A percentile compares a stretch with the other conserved stretches of the same genome.
Evolutionary conservation across 2,113 vertebrate species (phyloP).

Genomic region (Calcarius ornatus): DNA sequence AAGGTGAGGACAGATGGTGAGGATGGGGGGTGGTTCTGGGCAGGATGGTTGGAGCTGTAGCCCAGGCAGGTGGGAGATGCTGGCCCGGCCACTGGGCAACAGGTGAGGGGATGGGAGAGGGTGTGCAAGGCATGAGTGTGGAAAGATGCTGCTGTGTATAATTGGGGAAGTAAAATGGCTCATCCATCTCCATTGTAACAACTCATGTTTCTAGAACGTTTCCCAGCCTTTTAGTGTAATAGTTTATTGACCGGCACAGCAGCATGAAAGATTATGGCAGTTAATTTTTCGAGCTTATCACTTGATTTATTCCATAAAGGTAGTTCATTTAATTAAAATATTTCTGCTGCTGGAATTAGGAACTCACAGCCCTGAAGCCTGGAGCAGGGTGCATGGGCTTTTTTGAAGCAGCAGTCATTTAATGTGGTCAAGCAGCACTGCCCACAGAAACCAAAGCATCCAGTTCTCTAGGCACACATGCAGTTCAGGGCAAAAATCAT

Average conservation of each 20-base stretch:
- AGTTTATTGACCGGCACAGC: constrained; percentile 25
- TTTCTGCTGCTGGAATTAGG: background rate
- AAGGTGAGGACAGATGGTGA: background rate
- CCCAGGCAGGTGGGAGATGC: background rate
- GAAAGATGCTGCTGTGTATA: background rate
- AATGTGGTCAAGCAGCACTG: background rate
- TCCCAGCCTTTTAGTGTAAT: constrained; percentile 34
- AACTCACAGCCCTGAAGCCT: background rate
- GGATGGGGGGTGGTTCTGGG: background rate
- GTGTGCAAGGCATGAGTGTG: background rate
- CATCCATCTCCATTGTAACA: background rate
- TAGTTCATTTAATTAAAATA: constrained; percentile 54
- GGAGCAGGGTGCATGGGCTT: background rate
- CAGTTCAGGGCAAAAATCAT: background rate
- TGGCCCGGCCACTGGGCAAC: background rate
- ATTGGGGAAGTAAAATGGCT: background rate
- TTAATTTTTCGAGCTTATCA: constrained; percentile 51
- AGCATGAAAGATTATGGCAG: constrained; percentile 18
- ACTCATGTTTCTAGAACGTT: background rate
- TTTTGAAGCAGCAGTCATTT: background rate
- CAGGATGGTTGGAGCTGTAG: background rate
- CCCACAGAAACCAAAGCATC: background rate
- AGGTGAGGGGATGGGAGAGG: background rate
- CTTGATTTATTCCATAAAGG: constrained; percentile 41
- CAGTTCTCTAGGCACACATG: background rate